These are phyloP conservation scores for Manacus vitellinus DNA, from an alignment of 2,113 vertebrate genomes.

Conservation along the genomic window DNA sequence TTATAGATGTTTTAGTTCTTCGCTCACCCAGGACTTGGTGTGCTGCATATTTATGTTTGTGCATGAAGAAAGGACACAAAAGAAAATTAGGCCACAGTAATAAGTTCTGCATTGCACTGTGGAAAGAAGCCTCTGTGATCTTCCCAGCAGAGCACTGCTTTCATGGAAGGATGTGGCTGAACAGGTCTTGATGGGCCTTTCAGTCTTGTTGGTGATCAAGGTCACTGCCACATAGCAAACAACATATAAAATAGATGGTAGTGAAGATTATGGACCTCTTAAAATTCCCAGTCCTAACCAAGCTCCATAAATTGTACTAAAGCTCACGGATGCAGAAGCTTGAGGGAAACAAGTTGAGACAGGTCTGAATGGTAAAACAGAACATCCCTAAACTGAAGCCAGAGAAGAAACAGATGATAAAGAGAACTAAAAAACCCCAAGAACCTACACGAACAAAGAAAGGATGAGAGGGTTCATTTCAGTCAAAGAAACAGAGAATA, in stretches of 20 bases:
- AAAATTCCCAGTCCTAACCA: neutral
- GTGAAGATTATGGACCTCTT: neutral
- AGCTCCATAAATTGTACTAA: neutral
- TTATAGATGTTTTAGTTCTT: slow-evolving; percentile 57
- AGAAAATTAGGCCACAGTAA: slow-evolving; percentile 48
- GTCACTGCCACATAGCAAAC: neutral
- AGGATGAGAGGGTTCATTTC: neutral
- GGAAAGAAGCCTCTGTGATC: neutral
- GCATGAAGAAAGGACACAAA: slow-evolving; percentile 15
- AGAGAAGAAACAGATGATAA: neutral
- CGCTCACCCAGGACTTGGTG: slow-evolving; percentile 16
- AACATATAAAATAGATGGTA: neutral
- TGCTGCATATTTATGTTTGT: slow-evolving; percentile 61
- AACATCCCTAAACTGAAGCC: neutral
- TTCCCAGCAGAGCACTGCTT: neutral
- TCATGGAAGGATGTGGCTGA: neutral
- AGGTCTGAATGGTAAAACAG: neutral
- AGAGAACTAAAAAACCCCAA: neutral
- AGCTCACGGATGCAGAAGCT: neutral
- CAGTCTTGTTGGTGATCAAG: neutral
- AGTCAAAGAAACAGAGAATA: neutral
- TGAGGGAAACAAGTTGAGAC: neutral
- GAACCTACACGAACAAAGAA: neutral
- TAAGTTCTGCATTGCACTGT: neutral
- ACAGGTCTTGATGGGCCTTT: neutral